These are phyloP conservation scores for Patella depressa DNA, from an alignment of 2,888 invertebrate species.

Conservation along the genomic window DNA sequence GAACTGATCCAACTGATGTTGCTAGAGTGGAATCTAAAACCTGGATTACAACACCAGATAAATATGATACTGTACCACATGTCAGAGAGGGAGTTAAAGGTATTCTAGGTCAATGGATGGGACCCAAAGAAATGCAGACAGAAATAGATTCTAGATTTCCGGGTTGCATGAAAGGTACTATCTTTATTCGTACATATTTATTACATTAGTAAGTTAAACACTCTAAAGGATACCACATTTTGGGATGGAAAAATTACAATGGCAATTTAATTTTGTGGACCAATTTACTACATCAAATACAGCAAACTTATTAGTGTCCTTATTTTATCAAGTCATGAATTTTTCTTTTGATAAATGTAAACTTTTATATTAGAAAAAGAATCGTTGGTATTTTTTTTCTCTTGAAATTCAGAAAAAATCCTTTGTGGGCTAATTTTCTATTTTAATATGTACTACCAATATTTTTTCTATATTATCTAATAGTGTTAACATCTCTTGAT, in stretches of 20 bases:
- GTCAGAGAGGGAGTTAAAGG: slow-evolving; percentile 86
- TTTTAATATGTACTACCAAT: no score
- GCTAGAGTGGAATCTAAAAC: slow-evolving; percentile 97
- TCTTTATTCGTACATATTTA: not conserved
- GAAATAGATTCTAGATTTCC: slow-evolving; percentile 88
- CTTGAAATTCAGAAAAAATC: no score
- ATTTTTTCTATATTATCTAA: no score
- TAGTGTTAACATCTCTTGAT: no score
- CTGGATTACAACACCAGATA: slow-evolving; percentile 89
- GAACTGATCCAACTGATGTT: slow-evolving; percentile 97
- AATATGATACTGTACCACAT: slow-evolving; percentile 87
- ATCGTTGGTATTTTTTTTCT: no score
- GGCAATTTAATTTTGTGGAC: no score
- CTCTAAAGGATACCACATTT: not conserved
- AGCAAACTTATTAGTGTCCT: no score
- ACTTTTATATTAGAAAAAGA: no score
- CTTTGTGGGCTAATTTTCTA: no score
- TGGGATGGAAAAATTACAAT: not conserved
- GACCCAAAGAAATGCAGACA: slow-evolving; percentile 83
- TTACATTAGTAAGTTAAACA: not conserved
- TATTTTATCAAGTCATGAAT: no score
- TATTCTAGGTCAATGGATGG: slow-evolving; percentile 92
- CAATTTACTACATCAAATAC: no score
- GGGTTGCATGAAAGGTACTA: slow-evolving; percentile 75
- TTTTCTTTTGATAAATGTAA: no score